Evolutionary conservation across 92 coral and sea anemone species (phyloP).

Genomic region (Zoanthus sociatus): DNA sequence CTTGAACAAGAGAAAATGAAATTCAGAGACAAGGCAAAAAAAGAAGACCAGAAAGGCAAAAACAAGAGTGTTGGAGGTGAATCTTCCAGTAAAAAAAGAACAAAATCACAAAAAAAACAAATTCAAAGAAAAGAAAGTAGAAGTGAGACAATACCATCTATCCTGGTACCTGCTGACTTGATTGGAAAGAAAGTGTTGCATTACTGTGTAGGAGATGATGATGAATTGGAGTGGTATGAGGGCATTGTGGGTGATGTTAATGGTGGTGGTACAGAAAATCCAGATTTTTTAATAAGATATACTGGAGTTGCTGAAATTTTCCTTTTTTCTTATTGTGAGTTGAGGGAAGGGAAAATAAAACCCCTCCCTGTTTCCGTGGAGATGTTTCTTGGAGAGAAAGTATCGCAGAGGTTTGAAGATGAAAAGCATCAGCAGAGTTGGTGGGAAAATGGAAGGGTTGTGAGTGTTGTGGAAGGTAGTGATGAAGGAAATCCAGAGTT

Average conservation of each 20-base stretch:
- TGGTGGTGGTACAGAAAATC: constrained; percentile 17
- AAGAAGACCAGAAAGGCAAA: constrained; percentile 36
- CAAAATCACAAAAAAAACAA: background rate
- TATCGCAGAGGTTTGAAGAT: constrained; percentile 47
- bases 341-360: constrained; percentile 36
- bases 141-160: constrained; percentile 49
- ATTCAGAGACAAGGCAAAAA: constrained; percentile 11
- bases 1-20: constrained; percentile 36
- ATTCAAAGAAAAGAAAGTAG: constrained; percentile 36
- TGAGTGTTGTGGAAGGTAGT: constrained; percentile 42
- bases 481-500: constrained; percentile 48
- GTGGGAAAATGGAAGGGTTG: constrained; percentile 58
- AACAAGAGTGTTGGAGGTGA: constrained; percentile 10
- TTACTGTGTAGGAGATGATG: constrained; percentile 57
- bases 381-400: constrained; percentile 33
- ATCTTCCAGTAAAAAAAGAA: background rate
- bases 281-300: constrained; percentile 51
- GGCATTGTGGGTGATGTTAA: constrained; percentile 30
- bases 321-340: constrained; percentile 20
- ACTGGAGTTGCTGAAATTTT: constrained; percentile 37
- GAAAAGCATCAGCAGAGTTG: constrained; percentile 46
- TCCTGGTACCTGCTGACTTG: constrained; percentile 50
- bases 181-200: constrained; percentile 57
- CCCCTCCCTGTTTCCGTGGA: constrained; percentile 26
- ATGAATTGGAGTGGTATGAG: constrained; percentile 42